Base-by-base conservation (phyloP, 2,888 invertebrate genomes). In the Synanthedon andrenaeformis region DNA sequence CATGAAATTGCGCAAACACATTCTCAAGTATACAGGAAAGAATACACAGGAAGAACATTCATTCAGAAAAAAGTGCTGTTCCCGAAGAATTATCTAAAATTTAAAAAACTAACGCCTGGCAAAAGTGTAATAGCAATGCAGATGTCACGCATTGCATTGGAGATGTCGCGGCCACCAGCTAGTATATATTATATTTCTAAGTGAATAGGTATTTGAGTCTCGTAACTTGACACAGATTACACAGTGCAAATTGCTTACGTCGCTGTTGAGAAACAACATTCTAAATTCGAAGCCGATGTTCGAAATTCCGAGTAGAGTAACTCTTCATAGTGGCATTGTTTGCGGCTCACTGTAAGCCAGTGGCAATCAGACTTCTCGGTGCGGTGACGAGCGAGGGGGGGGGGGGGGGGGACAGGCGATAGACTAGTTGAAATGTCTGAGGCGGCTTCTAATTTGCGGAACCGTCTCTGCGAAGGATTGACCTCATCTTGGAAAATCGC, bases 281-380 rank as follows among this genome's bases (percentile, higher is more conserved):
- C 35, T 35, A 35, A 70, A 73, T 76, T 68, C 66, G 65, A 60
- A 66, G 66, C 67, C 64, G 66, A 72, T 63, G 71, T 75, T 74
- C 67, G 73, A 72, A 68, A 76, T 76, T 72, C 69, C 69, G 67
- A 64, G 68, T 70, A 74, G 74, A 74, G 74, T 74, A 72, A 72
- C 70, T 76, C 72, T 71, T 78, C 74, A 72, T 69, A 66, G 69
- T 60, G 69, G 78, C 75, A 78, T 80, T 79, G 80, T 82, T 79
- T 78, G 80, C 70, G 75, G 71, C 64, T 58, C 58, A 62, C 64
- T 67, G 64, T 67, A 68, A 72, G 67, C 67, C 70, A 66, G 63
- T 72, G 68, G 73, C 76, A 79, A 81, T 82, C 77, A 72, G 70
- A 63, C 66, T n/a, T 10, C 11, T 11, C 10, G 49, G 53, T 51